A percentile compares a stretch with the other conserved stretches of the same genome.
phyloP scores from a whole-genome alignment of 2,113 vertebrate species.

The Pteruthius melanotis region DNA sequence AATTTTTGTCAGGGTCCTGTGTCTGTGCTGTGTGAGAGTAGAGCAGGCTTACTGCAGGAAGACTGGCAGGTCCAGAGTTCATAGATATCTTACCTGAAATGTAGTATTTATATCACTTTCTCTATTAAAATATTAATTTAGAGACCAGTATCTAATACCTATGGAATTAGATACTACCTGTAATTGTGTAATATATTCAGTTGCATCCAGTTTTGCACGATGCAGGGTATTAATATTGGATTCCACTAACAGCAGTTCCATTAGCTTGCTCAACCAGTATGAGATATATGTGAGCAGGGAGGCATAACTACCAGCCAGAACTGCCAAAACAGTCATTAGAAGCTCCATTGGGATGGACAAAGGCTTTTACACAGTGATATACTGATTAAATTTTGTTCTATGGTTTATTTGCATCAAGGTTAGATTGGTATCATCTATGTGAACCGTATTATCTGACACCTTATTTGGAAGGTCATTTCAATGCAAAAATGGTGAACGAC shows the following conservation, averaged over 20 bases:
- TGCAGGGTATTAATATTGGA: conserved; percentile 74
- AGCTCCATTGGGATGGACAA: conserved; percentile 72
- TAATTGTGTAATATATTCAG: conserved; percentile 71
- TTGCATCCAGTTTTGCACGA: conserved; percentile 68
- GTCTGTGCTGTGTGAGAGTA: conserved; percentile 38
- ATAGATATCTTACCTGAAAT: conserved; percentile 60
- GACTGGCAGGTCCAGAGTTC: conserved; percentile 40
- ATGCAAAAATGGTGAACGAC: conserved; percentile 37
- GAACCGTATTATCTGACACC: conserved; percentile 57
- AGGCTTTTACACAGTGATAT: conserved; percentile 72
- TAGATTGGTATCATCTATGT: conserved; percentile 54
- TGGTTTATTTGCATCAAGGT: conserved; percentile 78
- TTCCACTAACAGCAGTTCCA: conserved; percentile 76
- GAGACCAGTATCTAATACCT: conserved; percentile 63
- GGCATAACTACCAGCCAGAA: conserved; percentile 70
- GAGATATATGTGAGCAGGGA: conserved; percentile 70
- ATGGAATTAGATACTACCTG: conserved; percentile 72
- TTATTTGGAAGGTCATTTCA: conserved; percentile 69
- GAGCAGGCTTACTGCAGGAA: conserved; percentile 28
- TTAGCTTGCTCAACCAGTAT: conserved; percentile 74
- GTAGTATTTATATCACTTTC: conserved; percentile 65
- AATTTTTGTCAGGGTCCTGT: conserved; percentile 67
- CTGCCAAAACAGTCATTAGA: conserved; percentile 78
- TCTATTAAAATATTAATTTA: conserved; percentile 75
- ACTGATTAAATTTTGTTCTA: conserved; percentile 76